A percentile compares a stretch with the other conserved stretches of the same genome.
Evolutionary conservation across 2,113 vertebrate species (phyloP).

Genomic region (Anhinga anhinga): DNA sequence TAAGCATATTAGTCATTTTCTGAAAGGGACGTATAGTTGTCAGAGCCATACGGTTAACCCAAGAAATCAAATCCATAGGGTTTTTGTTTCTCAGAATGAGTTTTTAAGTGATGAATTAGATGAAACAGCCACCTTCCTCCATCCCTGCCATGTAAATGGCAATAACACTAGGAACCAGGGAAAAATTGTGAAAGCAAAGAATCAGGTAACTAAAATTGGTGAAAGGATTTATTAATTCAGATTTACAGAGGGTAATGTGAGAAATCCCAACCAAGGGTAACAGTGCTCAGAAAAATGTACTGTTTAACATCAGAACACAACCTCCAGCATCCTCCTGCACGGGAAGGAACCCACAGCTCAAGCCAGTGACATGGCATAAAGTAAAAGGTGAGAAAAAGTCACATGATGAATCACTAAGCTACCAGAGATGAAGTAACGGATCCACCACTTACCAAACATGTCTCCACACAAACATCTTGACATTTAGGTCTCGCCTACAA

Average conservation of each 20-base stretch:
- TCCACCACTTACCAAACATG: background rate
- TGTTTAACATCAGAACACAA: background rate
- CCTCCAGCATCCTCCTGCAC: background rate
- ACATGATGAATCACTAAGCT: background rate
- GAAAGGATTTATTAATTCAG: background rate
- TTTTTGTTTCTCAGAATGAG: background rate
- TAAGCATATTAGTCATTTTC: background rate
- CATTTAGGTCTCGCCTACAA: background rate
- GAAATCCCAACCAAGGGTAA: background rate
- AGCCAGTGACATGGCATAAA: background rate
- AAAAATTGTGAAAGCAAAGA: background rate
- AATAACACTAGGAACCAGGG: background rate
- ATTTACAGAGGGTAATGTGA: background rate
- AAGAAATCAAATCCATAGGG: fast-evolving
- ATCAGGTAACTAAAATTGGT: background rate
- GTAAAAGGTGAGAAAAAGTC: background rate
- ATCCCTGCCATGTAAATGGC: background rate
- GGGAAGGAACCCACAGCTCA: background rate
- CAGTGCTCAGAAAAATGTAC: background rate
- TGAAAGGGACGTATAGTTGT: background rate
- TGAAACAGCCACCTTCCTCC: background rate
- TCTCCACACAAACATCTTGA: background rate
- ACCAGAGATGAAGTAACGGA: background rate
- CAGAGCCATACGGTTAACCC: background rate
- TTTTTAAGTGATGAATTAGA: background rate